A percentile compares a stretch with the other conserved stretches of the same genome.
Conservation (phyloP, 2,113 vertebrate genomes). For the Corvus cornix region DNA sequence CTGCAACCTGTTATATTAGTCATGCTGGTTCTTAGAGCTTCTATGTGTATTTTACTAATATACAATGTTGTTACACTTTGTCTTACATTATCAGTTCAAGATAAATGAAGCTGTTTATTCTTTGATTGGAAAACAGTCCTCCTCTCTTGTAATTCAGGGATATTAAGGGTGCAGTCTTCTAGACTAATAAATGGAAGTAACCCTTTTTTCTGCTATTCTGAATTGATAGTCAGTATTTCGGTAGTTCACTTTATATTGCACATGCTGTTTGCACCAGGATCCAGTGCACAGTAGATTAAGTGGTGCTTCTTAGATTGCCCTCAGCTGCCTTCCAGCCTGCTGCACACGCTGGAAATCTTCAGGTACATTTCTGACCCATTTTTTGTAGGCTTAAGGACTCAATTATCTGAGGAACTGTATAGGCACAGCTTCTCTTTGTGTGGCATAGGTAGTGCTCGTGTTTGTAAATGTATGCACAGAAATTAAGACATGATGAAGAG, state of each 20-base stretch:
- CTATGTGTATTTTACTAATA: background rate
- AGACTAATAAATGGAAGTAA: background rate
- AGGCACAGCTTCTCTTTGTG: background rate
- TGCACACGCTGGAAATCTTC: background rate
- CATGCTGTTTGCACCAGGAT: background rate
- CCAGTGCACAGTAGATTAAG: no score
- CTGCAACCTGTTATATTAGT: background rate
- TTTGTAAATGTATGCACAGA: background rate
- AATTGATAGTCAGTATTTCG: background rate
- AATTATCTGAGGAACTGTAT: background rate
- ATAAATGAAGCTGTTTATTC: background rate
- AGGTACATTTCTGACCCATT: background rate
- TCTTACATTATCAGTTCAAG: background rate
- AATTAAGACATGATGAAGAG: background rate
- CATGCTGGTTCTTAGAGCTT: background rate
- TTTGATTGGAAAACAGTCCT: background rate
- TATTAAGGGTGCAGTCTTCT: background rate
- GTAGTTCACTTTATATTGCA: background rate
- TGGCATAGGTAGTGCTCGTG: accelerated
- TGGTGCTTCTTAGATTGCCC: no score
- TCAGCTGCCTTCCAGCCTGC: background rate
- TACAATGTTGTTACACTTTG: background rate
- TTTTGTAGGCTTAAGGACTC: background rate
- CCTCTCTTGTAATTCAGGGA: background rate
- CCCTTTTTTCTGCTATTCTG: background rate